Conservation (phyloP, 2,888 invertebrate species). For the Sinodicranocentrus sp. region DNA sequence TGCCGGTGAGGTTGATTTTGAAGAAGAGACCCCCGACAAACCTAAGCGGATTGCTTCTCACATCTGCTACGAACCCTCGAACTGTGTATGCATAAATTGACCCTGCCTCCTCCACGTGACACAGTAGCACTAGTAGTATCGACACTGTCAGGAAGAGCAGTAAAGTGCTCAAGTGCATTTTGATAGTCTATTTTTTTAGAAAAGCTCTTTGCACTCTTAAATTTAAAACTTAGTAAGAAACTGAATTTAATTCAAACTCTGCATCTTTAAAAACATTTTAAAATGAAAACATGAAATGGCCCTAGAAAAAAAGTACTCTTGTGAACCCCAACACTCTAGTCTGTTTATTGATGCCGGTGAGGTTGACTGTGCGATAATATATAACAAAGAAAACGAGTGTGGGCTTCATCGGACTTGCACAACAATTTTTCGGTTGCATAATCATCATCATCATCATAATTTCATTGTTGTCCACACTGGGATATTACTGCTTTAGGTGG, state of each 20-base stretch:
- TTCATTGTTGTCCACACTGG: not conserved
- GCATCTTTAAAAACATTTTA: slow-evolving; percentile 2
- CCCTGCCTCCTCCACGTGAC: slow-evolving; percentile 59
- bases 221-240: too few relatives aligned
- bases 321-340: not conserved
- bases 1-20: slow-evolving; percentile 56
- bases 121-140: slow-evolving; percentile 34
- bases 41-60: slow-evolving; percentile 67
- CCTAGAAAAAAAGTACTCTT: not conserved
- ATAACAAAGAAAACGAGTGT: slow-evolving; percentile 40
- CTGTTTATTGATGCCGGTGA: slow-evolving; percentile 25
- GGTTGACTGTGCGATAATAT: slow-evolving; percentile 10
- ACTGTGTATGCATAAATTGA: slow-evolving; percentile 74
- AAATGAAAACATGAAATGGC: not conserved
- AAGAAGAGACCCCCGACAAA: slow-evolving; percentile 74
- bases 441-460: slow-evolving; percentile 35
- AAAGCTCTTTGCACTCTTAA: too few relatives aligned
- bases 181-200: slow-evolving; percentile 1
- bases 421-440: slow-evolving; percentile 60
- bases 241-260: too few relatives aligned
- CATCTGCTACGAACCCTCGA: slow-evolving; percentile 74
- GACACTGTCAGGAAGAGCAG: slow-evolving; percentile 9
- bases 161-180: slow-evolving; percentile 41
- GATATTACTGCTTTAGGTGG: too few relatives aligned
- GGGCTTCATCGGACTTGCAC: slow-evolving; percentile 51